These are phyloP conservation scores for Myopa tessellatipennis DNA, from an alignment of 2,888 invertebrate species.

Conservation along the genomic window DNA sequence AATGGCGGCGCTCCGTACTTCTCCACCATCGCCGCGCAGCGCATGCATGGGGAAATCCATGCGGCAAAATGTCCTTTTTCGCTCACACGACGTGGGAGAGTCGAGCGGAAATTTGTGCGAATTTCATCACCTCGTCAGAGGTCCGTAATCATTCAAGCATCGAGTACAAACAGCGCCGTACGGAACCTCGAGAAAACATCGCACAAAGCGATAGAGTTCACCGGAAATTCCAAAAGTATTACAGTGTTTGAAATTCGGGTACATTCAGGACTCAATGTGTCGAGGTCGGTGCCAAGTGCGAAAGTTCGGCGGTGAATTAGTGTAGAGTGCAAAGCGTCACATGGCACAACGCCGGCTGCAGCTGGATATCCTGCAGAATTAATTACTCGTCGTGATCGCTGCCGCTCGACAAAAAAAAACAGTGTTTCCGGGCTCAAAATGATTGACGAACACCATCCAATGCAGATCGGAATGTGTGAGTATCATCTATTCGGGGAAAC, in stretches of 20 bases:
- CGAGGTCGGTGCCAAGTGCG: background rate
- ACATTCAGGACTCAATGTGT: no score
- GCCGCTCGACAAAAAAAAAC: background rate
- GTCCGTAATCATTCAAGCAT: conserved; percentile 66
- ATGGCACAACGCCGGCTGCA: no score
- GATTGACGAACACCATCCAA: conserved; percentile 67
- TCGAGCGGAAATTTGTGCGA: conserved; percentile 57
- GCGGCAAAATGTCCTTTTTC: background rate
- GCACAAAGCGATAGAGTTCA: conserved; percentile 18
- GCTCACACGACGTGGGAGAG: background rate
- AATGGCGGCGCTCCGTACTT: conserved; percentile 53
- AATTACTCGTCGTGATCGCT: no score
- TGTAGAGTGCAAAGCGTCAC: no score
- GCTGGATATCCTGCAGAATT: no score
- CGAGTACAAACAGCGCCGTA: conserved; percentile 51
- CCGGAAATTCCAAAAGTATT: conserved; percentile 30
- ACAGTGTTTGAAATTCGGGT: no score
- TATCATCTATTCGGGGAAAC: conserved; percentile 49
- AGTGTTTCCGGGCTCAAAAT: conserved; percentile 46
- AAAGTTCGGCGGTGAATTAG: background rate
- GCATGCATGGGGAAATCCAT: background rate
- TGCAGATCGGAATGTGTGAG: conserved; percentile 67
- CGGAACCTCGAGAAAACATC: background rate
- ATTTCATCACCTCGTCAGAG: conserved; percentile 64
- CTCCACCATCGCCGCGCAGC: background rate